Conservation (phyloP, 2,888 invertebrate genomes). For the Papilio protenor region DNA sequence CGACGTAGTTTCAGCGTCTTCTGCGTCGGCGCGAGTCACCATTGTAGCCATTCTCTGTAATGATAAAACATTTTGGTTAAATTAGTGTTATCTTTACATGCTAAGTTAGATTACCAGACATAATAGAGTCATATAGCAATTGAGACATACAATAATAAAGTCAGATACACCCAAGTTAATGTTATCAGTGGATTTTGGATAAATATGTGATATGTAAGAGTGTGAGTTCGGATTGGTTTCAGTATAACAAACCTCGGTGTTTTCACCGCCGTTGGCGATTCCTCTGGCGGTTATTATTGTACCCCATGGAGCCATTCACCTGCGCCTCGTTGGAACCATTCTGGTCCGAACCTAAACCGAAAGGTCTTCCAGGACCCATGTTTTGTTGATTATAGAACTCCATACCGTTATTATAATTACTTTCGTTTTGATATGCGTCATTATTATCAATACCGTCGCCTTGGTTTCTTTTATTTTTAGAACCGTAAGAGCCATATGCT, state of each 20-base stretch:
- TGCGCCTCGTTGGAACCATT: slow-evolving; percentile 65
- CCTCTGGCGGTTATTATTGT: slow-evolving; percentile 81
- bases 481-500: slow-evolving; percentile 76
- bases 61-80: slow-evolving; percentile 50
- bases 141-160: slow-evolving; percentile 45
- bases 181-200: slow-evolving; percentile 40
- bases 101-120: slow-evolving; percentile 27
- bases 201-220: slow-evolving; percentile 57
- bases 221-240: slow-evolving; percentile 79
- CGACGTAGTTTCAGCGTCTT: slow-evolving; percentile 67
- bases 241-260: slow-evolving; percentile 81
- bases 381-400: slow-evolving; percentile 68
- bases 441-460: slow-evolving; percentile 55
- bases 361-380: slow-evolving; percentile 72
- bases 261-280: slow-evolving; percentile 80
- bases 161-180: slow-evolving; percentile 38
- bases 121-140: slow-evolving; percentile 32
- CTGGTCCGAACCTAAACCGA: slow-evolving; percentile 61
- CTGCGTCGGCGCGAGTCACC: slow-evolving; percentile 80
- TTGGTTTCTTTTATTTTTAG: slow-evolving; percentile 64
- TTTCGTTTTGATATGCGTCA: slow-evolving; percentile 56
- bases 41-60: slow-evolving; percentile 81
- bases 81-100: not conserved
- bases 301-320: slow-evolving; percentile 81
- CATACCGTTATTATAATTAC: slow-evolving; percentile 50